phyloP scores from a whole-genome alignment of 2,888 invertebrate genomes.

The Tenthredo amoena region DNA sequence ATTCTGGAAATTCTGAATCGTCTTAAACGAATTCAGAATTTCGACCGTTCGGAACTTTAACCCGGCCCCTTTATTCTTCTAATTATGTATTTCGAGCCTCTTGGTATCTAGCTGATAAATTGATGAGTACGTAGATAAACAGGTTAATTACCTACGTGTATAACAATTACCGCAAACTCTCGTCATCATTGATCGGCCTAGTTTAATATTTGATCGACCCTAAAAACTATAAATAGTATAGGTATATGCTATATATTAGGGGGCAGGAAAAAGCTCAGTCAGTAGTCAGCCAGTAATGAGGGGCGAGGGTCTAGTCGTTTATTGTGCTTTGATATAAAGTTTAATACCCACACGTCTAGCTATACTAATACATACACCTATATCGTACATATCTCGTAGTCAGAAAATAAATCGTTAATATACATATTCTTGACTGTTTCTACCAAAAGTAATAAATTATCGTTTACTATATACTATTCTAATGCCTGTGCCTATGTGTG shows the following conservation, averaged over 20 bases:
- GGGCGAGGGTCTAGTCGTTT: neutral
- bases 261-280: neutral
- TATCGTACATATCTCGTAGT: neutral
- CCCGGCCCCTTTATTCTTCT: too few relatives aligned
- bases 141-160: neutral
- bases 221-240: neutral
- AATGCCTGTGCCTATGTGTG: neutral
- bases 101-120: neutral
- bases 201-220: conserved; percentile 1
- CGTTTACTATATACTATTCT: neutral
- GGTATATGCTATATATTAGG: neutral
- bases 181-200: conserved; percentile 15
- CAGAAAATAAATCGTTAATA: neutral
- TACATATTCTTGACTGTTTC: neutral
- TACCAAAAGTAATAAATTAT: conserved; percentile 1
- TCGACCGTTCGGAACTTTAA: too few relatives aligned
- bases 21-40: too few relatives aligned
- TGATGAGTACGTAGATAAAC: neutral
- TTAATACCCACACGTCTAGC: neutral
- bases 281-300: neutral
- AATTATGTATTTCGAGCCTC: too few relatives aligned
- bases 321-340: neutral
- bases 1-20: too few relatives aligned
- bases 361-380: neutral
- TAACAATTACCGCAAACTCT: neutral